These are phyloP conservation scores for Diabrotica balteata DNA, from an alignment of 2,888 invertebrate genomes.

Conservation along the genomic window DNA sequence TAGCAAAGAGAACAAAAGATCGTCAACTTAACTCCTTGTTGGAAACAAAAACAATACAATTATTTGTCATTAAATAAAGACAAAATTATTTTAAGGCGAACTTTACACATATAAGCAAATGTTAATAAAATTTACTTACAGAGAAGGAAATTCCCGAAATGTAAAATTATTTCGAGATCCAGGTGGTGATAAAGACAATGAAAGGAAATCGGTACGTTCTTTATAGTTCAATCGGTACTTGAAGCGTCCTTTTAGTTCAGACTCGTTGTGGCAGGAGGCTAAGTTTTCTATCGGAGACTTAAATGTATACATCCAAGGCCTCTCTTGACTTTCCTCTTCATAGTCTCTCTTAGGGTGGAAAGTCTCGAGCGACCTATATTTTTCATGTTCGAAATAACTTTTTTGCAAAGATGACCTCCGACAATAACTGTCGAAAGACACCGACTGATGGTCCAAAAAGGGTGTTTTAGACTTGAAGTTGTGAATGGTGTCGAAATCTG, in stretches of 20 bases:
- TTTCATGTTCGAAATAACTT: constrained; percentile 40
- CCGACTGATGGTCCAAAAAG: constrained; percentile 43
- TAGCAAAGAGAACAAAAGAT: too few relatives aligned
- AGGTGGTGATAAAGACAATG: constrained; percentile 54
- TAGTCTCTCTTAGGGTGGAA: constrained; percentile 37
- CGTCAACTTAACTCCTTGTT: too few relatives aligned
- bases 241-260: constrained; percentile 27
- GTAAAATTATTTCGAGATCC: constrained; percentile 48
- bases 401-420: constrained; percentile 39
- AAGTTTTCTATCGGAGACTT: constrained; percentile 45
- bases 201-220: constrained; percentile 53
- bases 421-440: constrained; percentile 45
- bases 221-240: constrained; percentile 34
- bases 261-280: constrained; percentile 34
- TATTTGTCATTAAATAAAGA: too few relatives aligned
- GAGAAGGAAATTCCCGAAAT: constrained; percentile 47
- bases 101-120: background rate
- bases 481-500: constrained; percentile 45
- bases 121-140: constrained; percentile 44
- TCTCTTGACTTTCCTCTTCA: constrained; percentile 35
- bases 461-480: constrained; percentile 43
- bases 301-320: constrained; percentile 42
- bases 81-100: too few relatives aligned
- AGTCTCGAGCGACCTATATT: constrained; percentile 38
- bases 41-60: too few relatives aligned